Percentiles rank a stretch among this genome's conserved stretches.
Conservation (phyloP, 2,888 invertebrate genomes). For the Microplitis manilae region DNA sequence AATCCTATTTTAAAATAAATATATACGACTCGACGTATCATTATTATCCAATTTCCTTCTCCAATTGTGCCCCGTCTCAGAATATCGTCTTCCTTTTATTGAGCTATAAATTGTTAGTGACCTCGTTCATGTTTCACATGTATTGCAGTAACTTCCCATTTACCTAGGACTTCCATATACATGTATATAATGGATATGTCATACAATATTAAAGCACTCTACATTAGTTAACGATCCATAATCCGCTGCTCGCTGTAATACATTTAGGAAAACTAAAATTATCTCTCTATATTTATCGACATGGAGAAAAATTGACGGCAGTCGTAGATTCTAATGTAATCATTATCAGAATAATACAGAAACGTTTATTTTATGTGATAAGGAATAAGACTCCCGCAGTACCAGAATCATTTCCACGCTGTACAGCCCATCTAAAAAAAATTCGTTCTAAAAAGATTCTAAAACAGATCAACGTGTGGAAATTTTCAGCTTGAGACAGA, state of each 20-base stretch:
- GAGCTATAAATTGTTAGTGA: conserved; percentile 39
- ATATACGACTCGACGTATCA: conserved; percentile 1
- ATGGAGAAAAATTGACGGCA: too few relatives aligned
- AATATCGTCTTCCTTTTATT: conserved; percentile 26
- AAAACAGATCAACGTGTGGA: too few relatives aligned
- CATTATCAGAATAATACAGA: too few relatives aligned
- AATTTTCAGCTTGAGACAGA: too few relatives aligned
- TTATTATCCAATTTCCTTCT: neutral
- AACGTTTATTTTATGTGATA: too few relatives aligned
- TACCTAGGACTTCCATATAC: neutral
- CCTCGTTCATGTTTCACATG: conserved; percentile 17
- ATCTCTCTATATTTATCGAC: too few relatives aligned
- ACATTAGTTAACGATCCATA: neutral
- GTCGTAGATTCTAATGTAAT: too few relatives aligned
- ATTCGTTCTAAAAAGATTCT: too few relatives aligned
- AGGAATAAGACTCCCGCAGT: too few relatives aligned
- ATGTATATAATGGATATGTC: neutral
- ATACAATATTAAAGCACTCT: neutral
- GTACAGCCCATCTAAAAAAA: too few relatives aligned
- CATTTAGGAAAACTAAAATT: neutral
- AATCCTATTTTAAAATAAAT: neutral
- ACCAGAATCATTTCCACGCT: too few relatives aligned
- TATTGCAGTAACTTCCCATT: neutral
- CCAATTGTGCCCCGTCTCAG: conserved; percentile 7
- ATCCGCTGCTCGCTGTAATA: neutral